Evolutionary conservation across 2,797 vertebrate genomes (phyloP).

Genomic region (Phrynocephalus forsythii): DNA sequence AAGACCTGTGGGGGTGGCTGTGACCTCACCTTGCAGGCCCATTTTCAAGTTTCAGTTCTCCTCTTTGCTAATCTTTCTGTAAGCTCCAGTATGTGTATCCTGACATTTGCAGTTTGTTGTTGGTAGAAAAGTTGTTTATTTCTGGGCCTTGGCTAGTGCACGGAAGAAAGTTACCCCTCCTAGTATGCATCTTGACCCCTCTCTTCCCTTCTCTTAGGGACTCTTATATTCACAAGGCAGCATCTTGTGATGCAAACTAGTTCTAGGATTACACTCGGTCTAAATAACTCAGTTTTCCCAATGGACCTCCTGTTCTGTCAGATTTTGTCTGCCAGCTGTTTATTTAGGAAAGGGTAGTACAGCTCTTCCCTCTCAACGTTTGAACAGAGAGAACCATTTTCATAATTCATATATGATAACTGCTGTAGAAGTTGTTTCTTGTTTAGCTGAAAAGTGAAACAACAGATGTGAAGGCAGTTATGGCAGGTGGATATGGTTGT

Average conservation of each 20-base stretch:
- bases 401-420: not conserved
- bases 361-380: not conserved
- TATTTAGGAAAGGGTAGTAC: constrained; percentile 21
- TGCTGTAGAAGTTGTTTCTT: not conserved
- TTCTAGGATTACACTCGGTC: constrained; percentile 40
- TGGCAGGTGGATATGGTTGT: not conserved
- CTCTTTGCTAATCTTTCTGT: not conserved
- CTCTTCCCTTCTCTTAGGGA: constrained; percentile 39
- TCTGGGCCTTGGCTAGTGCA: constrained; percentile 9
- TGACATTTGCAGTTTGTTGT: not conserved
- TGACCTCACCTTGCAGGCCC: not conserved
- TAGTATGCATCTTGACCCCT: not conserved
- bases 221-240: constrained; percentile 38
- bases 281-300: constrained; percentile 39
- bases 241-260: constrained; percentile 37
- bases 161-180: constrained; percentile 9
- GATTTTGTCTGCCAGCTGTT: constrained; percentile 21
- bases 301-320: constrained; percentile 6
- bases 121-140: constrained; percentile 1
- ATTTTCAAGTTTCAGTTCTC: not conserved
- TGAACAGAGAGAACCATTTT: constrained; percentile 7
- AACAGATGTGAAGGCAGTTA: not conserved
- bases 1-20: too few species aligned
- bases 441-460: not conserved
- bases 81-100: not conserved